Percentiles rank a stretch among this genome's conserved stretches.
These are phyloP conservation scores for Cyprinodon tularosa DNA, from an alignment of 2,113 vertebrate genomes.

Conservation along the genomic window DNA sequence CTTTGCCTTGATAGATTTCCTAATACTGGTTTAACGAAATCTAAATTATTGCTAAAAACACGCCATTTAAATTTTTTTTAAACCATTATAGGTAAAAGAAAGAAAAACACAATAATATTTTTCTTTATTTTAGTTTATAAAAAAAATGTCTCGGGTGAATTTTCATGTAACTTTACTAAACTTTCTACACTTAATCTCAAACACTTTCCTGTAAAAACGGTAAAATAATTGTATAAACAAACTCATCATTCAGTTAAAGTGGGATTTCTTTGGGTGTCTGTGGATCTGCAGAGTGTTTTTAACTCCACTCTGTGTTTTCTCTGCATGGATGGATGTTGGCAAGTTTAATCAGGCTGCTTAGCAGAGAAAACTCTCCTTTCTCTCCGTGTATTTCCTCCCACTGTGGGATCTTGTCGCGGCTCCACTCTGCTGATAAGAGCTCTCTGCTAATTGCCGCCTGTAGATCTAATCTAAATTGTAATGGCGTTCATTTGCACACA, in stretches of 20 bases:
- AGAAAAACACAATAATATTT: too few species aligned
- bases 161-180: background rate
- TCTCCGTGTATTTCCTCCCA: too few species aligned
- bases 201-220: background rate
- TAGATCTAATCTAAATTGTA: slow-evolving; percentile 79
- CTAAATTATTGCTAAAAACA: too few species aligned
- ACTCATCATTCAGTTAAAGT: background rate
- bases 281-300: background rate
- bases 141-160: too few species aligned
- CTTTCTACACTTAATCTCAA: background rate
- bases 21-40: too few species aligned
- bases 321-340: background rate
- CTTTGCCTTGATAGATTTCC: too few species aligned
- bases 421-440: slow-evolving; percentile 10
- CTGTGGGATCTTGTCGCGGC: too few species aligned
- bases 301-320: background rate
- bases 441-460: slow-evolving; percentile 73
- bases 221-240: background rate
- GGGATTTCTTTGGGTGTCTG: background rate
- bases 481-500: slow-evolving; percentile 78
- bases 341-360: background rate
- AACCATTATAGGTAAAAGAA: too few species aligned
- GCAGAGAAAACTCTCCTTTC: background rate
- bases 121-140: too few species aligned
- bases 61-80: too few species aligned